A percentile compares a stretch with the other conserved stretches of the same genome.
Conservation (phyloP, 2,888 invertebrate species). For the Machimus rusticus region DNA sequence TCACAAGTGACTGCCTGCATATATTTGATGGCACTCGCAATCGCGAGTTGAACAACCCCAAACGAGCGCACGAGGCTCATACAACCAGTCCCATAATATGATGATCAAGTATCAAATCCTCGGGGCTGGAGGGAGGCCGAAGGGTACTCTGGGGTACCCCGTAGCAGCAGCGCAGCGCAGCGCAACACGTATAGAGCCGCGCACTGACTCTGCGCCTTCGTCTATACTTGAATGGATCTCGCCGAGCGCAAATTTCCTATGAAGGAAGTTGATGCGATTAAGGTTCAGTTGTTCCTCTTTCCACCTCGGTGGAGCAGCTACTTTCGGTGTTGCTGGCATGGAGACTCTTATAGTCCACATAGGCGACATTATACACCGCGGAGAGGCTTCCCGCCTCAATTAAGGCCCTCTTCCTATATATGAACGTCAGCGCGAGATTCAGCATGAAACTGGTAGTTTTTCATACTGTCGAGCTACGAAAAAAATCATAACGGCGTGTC, state of each 20-base stretch:
- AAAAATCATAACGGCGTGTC: slow-evolving; percentile 27
- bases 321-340: background rate
- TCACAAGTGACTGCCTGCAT: slow-evolving; percentile 19
- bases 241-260: slow-evolving; percentile 27
- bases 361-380: background rate
- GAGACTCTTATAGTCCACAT: background rate
- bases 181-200: background rate
- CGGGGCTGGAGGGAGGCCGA: slow-evolving; percentile 29
- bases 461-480: background rate
- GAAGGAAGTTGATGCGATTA: slow-evolving; percentile 35
- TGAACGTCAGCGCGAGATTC: background rate
- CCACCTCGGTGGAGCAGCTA: background rate
- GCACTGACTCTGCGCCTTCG: background rate
- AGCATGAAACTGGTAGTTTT: slow-evolving; percentile 1
- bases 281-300: slow-evolving; percentile 31
- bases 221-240: slow-evolving; percentile 22
- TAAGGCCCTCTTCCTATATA: slow-evolving; percentile 22
- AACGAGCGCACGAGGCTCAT: slow-evolving; percentile 44
- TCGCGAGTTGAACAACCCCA: slow-evolving; percentile 48
- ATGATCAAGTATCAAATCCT: slow-evolving; percentile 32
- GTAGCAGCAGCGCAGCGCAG: background rate
- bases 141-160: slow-evolving; percentile 23
- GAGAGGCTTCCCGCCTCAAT: slow-evolving; percentile 16
- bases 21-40: slow-evolving; percentile 28
- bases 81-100: slow-evolving; percentile 33